A percentile compares a stretch with the other conserved stretches of the same genome.
These are phyloP conservation scores for Acanthurus leucopareius DNA, from an alignment of 2,797 vertebrate species.

Conservation along the genomic window DNA sequence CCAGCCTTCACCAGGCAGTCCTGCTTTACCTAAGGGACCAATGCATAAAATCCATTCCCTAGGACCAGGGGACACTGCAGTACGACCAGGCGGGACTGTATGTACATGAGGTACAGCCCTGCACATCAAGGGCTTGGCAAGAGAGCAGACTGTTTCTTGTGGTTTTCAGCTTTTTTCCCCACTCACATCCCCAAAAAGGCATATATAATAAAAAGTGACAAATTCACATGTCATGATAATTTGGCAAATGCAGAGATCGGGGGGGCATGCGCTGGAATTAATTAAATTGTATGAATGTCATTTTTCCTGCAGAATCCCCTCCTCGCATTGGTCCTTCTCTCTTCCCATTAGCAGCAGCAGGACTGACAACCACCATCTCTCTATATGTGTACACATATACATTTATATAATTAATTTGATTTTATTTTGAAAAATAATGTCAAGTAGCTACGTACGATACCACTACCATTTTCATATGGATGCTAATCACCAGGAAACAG, in stretches of 20 bases:
- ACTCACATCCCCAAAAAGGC: conserved; percentile 58
- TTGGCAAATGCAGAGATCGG: conserved; percentile 78
- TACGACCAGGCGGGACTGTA: conserved; percentile 51
- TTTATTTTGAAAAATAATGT: conserved; percentile 81
- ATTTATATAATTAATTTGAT: conserved; percentile 80
- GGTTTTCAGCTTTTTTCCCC: conserved; percentile 36
- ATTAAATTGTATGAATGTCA: conserved; percentile 42
- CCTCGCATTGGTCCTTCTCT: conserved; percentile 70
- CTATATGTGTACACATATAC: conserved; percentile 79
- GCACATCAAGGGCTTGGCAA: conserved; percentile 30
- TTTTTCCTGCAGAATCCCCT: conserved; percentile 73
- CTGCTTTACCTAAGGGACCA: conserved; percentile 58
- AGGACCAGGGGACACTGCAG: conserved; percentile 59
- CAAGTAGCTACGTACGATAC: conserved; percentile 84
- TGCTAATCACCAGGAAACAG: conserved; percentile 84
- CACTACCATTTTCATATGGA: conserved; percentile 81
- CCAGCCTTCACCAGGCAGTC: conserved; percentile 39
- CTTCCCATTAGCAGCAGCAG: conserved; percentile 80
- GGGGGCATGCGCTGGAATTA: conserved; percentile 58
- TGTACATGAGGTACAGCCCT: conserved; percentile 71
- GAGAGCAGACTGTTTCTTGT: conserved; percentile 35
- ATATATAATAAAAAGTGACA: conserved; percentile 58
- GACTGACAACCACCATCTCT: conserved; percentile 67
- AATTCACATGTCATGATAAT: conserved; percentile 68
- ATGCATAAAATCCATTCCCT: conserved; percentile 44